phyloP scores from a whole-genome alignment of 2,113 vertebrate genomes.

The Notechis scutatus region DNA sequence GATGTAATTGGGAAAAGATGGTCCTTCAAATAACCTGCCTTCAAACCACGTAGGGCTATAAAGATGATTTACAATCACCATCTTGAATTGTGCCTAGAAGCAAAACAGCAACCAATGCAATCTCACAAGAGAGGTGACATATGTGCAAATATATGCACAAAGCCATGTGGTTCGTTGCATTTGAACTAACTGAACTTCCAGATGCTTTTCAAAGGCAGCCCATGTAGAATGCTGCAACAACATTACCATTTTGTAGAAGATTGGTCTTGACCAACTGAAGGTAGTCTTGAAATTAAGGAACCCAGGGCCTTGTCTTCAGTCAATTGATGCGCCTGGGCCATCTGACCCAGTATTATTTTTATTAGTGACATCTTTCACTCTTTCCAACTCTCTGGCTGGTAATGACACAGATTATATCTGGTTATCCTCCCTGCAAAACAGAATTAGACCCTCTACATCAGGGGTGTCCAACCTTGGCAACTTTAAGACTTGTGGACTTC shows the following conservation, averaged over 20 bases:
- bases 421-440: background rate
- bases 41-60: background rate
- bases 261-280: background rate
- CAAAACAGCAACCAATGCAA: background rate
- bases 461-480: too few relatives aligned
- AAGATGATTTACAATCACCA: background rate
- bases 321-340: background rate
- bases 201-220: background rate
- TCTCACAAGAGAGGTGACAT: background rate
- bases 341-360: background rate
- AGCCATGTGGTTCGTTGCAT: background rate
- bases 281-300: background rate
- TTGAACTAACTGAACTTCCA: background rate
- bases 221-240: background rate
- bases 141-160: background rate
- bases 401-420: background rate
- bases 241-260: background rate
- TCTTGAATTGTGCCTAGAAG: background rate
- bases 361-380: background rate
- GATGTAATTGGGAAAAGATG: background rate
- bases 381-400: background rate
- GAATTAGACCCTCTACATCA: background rate
- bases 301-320: background rate
- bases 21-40: background rate
- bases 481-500: too few relatives aligned